These are phyloP conservation scores for Xiphophorus hellerii DNA, from an alignment of 2,113 vertebrate genomes.

Conservation along the genomic window DNA sequence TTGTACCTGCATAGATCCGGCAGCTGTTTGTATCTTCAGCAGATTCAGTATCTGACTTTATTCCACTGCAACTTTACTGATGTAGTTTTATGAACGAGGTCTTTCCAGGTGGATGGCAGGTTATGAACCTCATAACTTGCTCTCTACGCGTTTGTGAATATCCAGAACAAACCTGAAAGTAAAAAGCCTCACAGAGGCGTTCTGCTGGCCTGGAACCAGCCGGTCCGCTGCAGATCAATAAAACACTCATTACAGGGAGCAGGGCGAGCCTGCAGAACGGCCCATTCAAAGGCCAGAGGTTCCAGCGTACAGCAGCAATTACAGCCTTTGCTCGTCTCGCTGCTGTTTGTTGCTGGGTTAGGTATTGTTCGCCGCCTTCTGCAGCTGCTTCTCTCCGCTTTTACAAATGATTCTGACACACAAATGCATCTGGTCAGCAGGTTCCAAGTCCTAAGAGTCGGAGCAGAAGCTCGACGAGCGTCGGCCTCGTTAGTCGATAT, in stretches of 20 bases:
- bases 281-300: constrained; percentile 32
- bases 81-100: background rate
- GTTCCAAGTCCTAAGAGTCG: background rate
- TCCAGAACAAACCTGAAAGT: background rate
- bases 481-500: background rate
- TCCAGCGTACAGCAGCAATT: constrained; percentile 17
- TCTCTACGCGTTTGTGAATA: background rate
- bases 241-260: constrained; percentile 48
- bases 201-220: background rate
- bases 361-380: background rate
- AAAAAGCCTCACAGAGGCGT: constrained; percentile 31
- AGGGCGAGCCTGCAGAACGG: constrained; percentile 15
- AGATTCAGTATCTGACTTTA: background rate
- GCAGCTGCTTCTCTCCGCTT: background rate
- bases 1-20: no score
- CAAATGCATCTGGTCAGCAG: background rate
- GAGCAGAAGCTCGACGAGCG: background rate
- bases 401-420: background rate
- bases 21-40: background rate
- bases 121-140: no score
- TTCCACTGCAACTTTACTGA: background rate
- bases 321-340: constrained; percentile 10
- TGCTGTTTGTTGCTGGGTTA: background rate
- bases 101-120: background rate
- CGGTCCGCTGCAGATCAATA: constrained; percentile 40